These are phyloP conservation scores for Dastarcus helophoroides DNA, from an alignment of 2,888 invertebrate genomes.

Conservation along the genomic window DNA sequence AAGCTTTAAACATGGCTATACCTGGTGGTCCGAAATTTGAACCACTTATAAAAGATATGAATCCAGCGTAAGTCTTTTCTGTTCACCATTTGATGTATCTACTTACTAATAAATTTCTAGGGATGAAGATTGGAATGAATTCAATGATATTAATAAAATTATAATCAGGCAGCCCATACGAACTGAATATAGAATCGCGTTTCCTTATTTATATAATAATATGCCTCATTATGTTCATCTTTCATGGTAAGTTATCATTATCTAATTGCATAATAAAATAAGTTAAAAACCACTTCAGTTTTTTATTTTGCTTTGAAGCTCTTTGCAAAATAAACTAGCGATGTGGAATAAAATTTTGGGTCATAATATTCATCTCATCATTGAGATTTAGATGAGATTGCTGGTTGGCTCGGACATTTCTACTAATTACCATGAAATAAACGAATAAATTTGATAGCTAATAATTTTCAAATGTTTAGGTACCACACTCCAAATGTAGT, in stretches of 20 bases:
- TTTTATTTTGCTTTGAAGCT: conserved; percentile 27
- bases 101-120: conserved; percentile 38
- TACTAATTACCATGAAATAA: conserved; percentile 5
- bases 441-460: no score
- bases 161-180: conserved; percentile 97
- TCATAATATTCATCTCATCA: conserved; percentile 44
- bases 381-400: conserved; percentile 39
- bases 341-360: conserved; percentile 43
- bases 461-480: conserved; percentile 55
- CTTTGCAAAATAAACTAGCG: conserved; percentile 42
- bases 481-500: conserved; percentile 99
- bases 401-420: conserved; percentile 44
- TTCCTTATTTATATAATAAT: conserved; percentile 98
- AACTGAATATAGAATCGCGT: conserved; percentile 98
- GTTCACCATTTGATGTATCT: conserved; percentile 1
- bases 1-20: conserved; percentile 98
- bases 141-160: conserved; percentile 99
- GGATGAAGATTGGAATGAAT: conserved; percentile 99
- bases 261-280: not conserved
- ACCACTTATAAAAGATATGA: conserved; percentile 95
- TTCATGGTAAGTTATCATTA: conserved; percentile 71
- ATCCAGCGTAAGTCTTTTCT: conserved; percentile 59
- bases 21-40: conserved; percentile 99
- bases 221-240: conserved; percentile 97
- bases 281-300: not conserved